Evolutionary conservation across 2,888 invertebrate genomes (phyloP).

Genomic region (Volucella zonaria): DNA sequence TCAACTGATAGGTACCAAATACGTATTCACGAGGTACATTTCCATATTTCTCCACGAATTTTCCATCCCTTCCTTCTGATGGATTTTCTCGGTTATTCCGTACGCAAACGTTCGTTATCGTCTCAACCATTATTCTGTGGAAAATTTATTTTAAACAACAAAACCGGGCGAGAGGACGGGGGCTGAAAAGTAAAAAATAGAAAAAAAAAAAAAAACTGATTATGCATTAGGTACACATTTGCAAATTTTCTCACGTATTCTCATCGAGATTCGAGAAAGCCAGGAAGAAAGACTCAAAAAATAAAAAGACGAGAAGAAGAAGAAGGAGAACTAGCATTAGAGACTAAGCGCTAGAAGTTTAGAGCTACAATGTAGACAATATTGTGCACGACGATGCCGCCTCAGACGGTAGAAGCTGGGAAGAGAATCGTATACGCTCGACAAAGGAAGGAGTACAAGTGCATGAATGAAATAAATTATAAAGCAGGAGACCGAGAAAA

Average conservation of each 20-base stretch:
- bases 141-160: slow-evolving; percentile 42
- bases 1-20: too few species aligned
- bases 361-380: slow-evolving; percentile 5
- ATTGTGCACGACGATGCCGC: neutral
- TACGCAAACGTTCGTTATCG: slow-evolving; percentile 24
- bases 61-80: neutral
- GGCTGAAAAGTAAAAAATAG: neutral
- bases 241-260: slow-evolving; percentile 70
- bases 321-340: neutral
- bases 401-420: neutral
- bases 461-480: slow-evolving; percentile 61
- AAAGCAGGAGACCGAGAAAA: slow-evolving; percentile 18
- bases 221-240: slow-evolving; percentile 61
- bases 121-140: slow-evolving; percentile 27
- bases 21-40: too few species aligned
- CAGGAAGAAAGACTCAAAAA: neutral
- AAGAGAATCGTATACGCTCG: neutral
- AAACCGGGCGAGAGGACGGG: too few species aligned
- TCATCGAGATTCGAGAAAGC: neutral
- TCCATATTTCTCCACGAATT: slow-evolving; percentile 33
- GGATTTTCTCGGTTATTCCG: neutral
- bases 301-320: neutral
- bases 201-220: slow-evolving; percentile 31
- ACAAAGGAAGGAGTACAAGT: slow-evolving; percentile 15
- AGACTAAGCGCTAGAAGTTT: slow-evolving; percentile 4